Conservation (phyloP, 2,113 vertebrate genomes). For the Heterotilapia buettikoferi region DNA sequence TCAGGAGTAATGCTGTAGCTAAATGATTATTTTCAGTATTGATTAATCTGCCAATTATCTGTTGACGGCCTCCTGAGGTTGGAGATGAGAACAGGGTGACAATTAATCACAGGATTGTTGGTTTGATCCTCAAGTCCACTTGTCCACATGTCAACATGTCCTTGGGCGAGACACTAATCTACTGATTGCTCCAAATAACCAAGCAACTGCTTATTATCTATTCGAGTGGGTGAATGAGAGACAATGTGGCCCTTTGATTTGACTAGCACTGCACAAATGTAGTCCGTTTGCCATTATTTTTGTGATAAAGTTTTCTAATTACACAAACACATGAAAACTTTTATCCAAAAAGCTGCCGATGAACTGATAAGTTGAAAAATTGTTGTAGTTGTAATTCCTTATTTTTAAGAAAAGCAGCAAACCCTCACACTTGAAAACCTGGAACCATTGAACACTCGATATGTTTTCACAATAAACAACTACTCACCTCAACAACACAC, state of each 20-base stretch:
- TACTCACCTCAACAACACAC: neutral
- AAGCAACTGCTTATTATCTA: neutral
- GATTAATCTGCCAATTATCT: conserved; percentile 28
- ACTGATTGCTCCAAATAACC: neutral
- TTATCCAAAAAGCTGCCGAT: accelerated
- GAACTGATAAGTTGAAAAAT: neutral
- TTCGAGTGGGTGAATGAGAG: neutral
- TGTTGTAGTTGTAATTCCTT: neutral
- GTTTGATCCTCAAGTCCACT: neutral
- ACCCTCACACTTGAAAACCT: neutral
- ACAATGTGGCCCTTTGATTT: neutral
- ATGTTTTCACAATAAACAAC: neutral
- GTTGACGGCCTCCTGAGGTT: neutral
- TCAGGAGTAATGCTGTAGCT: neutral
- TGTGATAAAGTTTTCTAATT: neutral
- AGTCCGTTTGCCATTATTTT: neutral
- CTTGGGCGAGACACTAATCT: neutral
- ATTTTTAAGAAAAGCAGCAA: neutral
- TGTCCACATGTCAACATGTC: neutral
- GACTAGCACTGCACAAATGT: neutral
- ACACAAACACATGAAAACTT: neutral
- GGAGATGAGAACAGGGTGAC: neutral
- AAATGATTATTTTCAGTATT: neutral
- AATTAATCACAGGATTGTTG: neutral
- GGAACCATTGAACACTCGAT: neutral